Evolutionary conservation across 2,888 invertebrate species (phyloP).

Genomic region (Rotaria magnacalcarata): DNA sequence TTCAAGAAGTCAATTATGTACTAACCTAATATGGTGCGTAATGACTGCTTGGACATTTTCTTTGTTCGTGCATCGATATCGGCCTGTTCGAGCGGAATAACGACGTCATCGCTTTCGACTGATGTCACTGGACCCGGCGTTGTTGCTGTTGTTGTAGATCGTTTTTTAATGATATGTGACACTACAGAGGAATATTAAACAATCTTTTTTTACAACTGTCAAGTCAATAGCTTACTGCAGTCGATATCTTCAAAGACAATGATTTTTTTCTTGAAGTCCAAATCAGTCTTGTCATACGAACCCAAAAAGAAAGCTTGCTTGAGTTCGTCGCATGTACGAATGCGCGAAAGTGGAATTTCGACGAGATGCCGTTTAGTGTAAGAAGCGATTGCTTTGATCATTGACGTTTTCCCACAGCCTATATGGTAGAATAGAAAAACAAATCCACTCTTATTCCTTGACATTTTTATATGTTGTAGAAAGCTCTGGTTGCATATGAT

Average conservation of each 20-base stretch:
- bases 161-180: background rate
- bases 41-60: constrained; percentile 12
- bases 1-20: no score
- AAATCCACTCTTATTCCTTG: no score
- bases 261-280: background rate
- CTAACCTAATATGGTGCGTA: background rate
- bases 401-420: constrained; percentile 17
- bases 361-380: constrained; percentile 8
- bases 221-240: background rate
- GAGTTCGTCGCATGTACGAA: background rate
- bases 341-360: background rate
- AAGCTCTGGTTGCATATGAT: no score
- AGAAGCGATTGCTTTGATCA: background rate
- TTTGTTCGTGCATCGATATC: background rate
- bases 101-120: background rate
- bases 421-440: background rate
- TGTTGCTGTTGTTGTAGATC: background rate
- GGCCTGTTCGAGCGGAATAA: background rate
- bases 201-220: background rate
- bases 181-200: background rate
- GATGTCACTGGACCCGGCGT: background rate
- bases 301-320: background rate
- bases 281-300: background rate
- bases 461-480: no score
- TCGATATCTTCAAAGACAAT: constrained; percentile 19